Percentiles rank a stretch among this genome's conserved stretches.
Evolutionary conservation across 2,113 vertebrate species (phyloP).

Genomic region (Pachypanchax playfairii): DNA sequence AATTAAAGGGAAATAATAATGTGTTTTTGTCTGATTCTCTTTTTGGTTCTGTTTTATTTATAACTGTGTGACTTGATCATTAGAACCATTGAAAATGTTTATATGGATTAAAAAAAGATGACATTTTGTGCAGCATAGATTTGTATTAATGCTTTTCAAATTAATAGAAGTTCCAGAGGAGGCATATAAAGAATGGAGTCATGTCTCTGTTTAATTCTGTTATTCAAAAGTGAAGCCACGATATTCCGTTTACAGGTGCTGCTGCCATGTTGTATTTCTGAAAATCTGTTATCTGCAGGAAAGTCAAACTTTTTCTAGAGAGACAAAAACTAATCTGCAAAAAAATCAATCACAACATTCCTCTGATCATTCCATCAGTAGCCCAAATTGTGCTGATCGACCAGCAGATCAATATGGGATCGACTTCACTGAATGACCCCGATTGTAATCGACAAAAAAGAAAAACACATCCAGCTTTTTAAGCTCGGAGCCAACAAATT

Average conservation of each 20-base stretch:
- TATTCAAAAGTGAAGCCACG: too few relatives aligned
- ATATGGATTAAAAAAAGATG: not conserved
- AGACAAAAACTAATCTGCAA: conserved; percentile 22
- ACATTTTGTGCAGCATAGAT: too few relatives aligned
- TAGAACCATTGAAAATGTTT: not conserved
- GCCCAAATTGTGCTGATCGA: conserved; percentile 15
- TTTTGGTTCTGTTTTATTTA: too few relatives aligned
- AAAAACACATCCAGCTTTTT: conserved; percentile 12
- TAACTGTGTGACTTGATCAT: not conserved
- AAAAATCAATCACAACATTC: conserved; percentile 51
- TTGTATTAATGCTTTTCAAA: too few relatives aligned
- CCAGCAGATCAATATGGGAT: conserved; percentile 49
- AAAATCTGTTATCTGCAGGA: conserved; percentile 20
- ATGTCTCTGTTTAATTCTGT: too few relatives aligned
- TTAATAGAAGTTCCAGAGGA: too few relatives aligned
- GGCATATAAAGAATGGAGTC: too few relatives aligned
- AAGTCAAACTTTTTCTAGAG: conserved; percentile 31
- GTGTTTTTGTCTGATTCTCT: too few relatives aligned
- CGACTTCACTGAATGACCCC: conserved; percentile 32
- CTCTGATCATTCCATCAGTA: conserved; percentile 43
- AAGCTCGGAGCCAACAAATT: conserved; percentile 27
- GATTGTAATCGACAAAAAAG: conserved; percentile 43
- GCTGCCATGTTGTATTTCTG: too few relatives aligned
- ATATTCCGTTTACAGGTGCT: too few relatives aligned
- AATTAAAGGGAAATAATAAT: too few relatives aligned